Conservation (phyloP, 2,797 vertebrate species). For the Gymnothorax javanicus region DNA sequence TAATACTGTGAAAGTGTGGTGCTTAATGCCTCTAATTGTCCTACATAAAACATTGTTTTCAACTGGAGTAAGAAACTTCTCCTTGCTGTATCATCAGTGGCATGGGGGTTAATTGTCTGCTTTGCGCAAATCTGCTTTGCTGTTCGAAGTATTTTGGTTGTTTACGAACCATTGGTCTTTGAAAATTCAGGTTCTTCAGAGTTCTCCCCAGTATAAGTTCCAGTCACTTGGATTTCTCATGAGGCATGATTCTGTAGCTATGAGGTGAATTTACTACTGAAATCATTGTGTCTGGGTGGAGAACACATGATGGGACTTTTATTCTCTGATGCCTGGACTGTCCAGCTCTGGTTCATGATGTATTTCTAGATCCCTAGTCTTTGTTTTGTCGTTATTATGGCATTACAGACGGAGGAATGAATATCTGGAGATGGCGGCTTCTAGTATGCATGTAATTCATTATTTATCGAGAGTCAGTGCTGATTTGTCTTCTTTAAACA, state of each 20-base stretch:
- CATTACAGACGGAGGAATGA: not conserved
- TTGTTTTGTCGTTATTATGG: not conserved
- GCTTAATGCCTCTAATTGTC: no score
- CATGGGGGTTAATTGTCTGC: not conserved
- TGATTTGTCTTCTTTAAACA: conserved; percentile 9
- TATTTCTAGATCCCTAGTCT: not conserved
- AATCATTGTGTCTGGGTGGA: not conserved
- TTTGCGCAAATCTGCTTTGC: not conserved
- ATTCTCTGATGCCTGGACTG: not conserved
- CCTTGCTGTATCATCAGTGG: not conserved
- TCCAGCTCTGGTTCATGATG: not conserved
- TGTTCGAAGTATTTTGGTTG: not conserved
- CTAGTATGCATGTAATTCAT: not conserved
- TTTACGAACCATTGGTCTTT: no score
- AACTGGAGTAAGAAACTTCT: not conserved
- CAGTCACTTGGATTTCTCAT: not conserved
- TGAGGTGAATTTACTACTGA: not conserved
- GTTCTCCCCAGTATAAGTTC: not conserved
- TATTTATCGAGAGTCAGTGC: not conserved
- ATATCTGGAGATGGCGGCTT: not conserved
- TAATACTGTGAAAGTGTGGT: no score
- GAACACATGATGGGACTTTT: not conserved
- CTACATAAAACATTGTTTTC: not conserved
- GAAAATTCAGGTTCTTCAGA: no score
- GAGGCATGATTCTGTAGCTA: not conserved